These are phyloP conservation scores for Todiramphus saurophagus DNA, from an alignment of 2,113 vertebrate genomes.

Conservation along the genomic window DNA sequence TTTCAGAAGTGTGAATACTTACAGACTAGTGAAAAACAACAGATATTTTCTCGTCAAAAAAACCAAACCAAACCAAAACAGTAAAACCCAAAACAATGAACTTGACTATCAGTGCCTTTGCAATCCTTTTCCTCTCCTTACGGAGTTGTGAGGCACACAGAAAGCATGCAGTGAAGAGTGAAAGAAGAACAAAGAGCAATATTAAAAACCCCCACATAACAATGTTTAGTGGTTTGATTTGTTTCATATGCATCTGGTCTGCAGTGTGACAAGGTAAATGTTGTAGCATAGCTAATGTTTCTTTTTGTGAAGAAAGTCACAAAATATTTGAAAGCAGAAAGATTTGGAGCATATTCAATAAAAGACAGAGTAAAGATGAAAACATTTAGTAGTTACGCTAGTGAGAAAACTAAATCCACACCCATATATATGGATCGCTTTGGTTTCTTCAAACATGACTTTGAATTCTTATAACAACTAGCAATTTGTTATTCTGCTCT, in stretches of 20 bases:
- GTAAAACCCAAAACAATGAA: neutral
- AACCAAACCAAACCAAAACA: neutral
- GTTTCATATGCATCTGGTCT: neutral
- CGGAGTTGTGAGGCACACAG: neutral
- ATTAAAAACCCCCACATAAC: rapidly evolving
- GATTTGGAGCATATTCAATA: neutral
- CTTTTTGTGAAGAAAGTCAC: neutral
- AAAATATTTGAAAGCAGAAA: neutral
- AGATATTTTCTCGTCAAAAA: neutral
- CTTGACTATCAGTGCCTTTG: neutral
- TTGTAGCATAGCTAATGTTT: neutral
- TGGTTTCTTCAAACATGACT: neutral
- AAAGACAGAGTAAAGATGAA: neutral
- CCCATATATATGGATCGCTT: neutral
- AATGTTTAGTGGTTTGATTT: neutral
- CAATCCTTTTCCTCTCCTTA: neutral
- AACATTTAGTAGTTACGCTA: neutral
- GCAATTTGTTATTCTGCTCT: neutral
- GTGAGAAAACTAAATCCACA: neutral
- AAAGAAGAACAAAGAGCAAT: conserved; percentile 24
- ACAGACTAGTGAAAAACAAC: neutral
- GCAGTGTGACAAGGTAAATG: neutral
- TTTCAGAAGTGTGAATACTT: neutral
- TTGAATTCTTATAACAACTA: neutral
- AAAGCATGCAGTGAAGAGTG: conserved; percentile 1